Evolutionary conservation across 1,140 invertebrate genomes (phyloP), one percentile per base, ranked within the genome.

Genomic region (Muscidifurax raptorellus): DNA sequence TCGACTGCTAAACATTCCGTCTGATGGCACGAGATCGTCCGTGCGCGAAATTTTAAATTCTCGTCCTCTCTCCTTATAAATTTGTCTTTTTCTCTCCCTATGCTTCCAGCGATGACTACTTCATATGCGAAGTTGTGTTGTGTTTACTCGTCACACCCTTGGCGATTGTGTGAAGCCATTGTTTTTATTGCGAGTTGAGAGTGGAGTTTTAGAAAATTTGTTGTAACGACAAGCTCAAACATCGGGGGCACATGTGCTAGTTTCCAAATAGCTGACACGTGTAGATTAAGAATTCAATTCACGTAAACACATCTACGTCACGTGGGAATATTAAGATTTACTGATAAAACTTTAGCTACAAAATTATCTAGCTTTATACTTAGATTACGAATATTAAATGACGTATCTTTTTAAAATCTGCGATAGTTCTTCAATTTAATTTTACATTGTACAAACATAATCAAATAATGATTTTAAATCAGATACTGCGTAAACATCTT

Each of bases 1-100:
- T 84, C 67, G 84, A 72, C 80, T 85, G 66, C 80, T 85, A 82
- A 85, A 85, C 80, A 85, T 85, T 82, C 47, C 76, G 12, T 79
- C 75, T 75, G 75, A 47, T 82, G 84, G 47, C 76, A 74, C 27
- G 30, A 71, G 75, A 82, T 15, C 76, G 75, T 80, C 47, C 84
- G 84, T 85, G 84, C 80, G 80, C 10, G 64, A 81, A 85, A 85
- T 85, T 81, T 85, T 79, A 79, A 82, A 82, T 64, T 59, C 22
- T 59, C 52, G 5, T 36, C 36, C 36, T 40, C 36, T 40, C 36
- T 40, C 7, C 5, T 36, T 40, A 40, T 40, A 10, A 9, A 40
- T 40, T 40, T 40, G 7, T 40, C 36, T 40, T 6, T 67, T 25
- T 69, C 27, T 27, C 15, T 15, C 13, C 13, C 28, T 36, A 0